phyloP scores from a whole-genome alignment of 2,888 invertebrate species.

The Mactromeris polynyma region DNA sequence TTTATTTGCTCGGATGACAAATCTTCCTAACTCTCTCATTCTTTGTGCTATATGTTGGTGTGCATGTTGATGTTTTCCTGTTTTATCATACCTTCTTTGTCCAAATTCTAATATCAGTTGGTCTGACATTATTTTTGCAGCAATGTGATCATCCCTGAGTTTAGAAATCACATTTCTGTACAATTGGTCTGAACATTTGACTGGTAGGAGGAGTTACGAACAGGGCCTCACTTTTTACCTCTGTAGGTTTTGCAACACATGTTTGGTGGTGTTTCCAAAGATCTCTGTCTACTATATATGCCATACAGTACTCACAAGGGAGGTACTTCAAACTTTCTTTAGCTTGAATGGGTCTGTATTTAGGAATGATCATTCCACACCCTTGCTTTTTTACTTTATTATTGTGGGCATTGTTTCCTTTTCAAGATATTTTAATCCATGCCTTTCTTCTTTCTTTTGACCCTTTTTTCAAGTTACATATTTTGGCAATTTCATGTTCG shows the following conservation, averaged over 20 bases:
- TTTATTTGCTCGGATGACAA: no score
- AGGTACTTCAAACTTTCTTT: slow-evolving; percentile 29
- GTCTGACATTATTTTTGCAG: slow-evolving; percentile 38
- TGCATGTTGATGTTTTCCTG: no score
- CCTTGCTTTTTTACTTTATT: slow-evolving; percentile 30
- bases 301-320: slow-evolving; percentile 47
- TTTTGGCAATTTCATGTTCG: slow-evolving; percentile 55
- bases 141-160: slow-evolving; percentile 52
- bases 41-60: no score
- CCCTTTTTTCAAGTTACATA: slow-evolving; percentile 28
- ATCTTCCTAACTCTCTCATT: no score
- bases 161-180: slow-evolving; percentile 31
- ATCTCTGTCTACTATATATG: not conserved
- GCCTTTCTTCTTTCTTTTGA: slow-evolving; percentile 47
- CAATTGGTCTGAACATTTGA: not conserved
- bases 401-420: slow-evolving; percentile 51
- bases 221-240: not conserved
- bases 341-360: slow-evolving; percentile 42
- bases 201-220: not conserved
- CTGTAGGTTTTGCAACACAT: not conserved
- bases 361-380: slow-evolving; percentile 42
- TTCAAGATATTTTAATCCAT: slow-evolving; percentile 25
- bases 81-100: slow-evolving; percentile 46
- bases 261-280: slow-evolving; percentile 18
- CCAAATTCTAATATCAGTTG: slow-evolving; percentile 47